Evolutionary conservation across 2,888 invertebrate genomes (phyloP).

Genomic region (Cataglyphis albicans): DNA sequence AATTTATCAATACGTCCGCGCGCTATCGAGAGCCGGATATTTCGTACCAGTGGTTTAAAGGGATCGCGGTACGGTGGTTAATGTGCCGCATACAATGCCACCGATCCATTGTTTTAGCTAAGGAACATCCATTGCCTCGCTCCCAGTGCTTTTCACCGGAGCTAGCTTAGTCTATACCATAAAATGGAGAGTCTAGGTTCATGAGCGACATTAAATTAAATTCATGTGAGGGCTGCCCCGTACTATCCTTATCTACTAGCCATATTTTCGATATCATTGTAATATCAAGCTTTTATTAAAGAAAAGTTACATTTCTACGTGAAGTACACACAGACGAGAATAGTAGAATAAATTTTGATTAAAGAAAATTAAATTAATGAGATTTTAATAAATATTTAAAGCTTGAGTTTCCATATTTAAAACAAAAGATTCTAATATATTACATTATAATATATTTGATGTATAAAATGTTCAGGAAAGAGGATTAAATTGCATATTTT

Average conservation of each 20-base stretch:
- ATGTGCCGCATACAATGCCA: conserved; percentile 31
- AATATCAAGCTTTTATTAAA: conserved; percentile 3
- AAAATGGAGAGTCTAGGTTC: conserved; percentile 41
- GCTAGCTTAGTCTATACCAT: conserved; percentile 27
- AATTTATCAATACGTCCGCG: conserved; percentile 61
- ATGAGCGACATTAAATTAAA: conserved; percentile 43
- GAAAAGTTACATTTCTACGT: background rate
- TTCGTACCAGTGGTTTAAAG: conserved; percentile 42
- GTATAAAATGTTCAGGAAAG: background rate
- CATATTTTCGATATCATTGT: background rate
- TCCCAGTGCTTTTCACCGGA: conserved; percentile 25
- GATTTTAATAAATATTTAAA: background rate
- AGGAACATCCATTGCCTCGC: conserved; percentile 36
- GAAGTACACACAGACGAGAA: background rate
- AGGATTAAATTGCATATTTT: background rate
- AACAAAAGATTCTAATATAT: background rate
- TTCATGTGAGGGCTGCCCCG: conserved; percentile 2
- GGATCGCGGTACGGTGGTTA: conserved; percentile 32
- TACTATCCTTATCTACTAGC: background rate
- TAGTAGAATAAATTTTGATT: background rate
- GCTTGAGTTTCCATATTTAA: background rate
- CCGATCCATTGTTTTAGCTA: conserved; percentile 47
- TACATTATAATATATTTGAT: background rate
- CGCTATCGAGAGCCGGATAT: conserved; percentile 45
- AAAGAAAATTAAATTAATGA: background rate